These are phyloP conservation scores for Pachyrhynchus sulphureomaculatus DNA, from an alignment of 1,140 invertebrate species.

Conservation along the genomic window DNA sequence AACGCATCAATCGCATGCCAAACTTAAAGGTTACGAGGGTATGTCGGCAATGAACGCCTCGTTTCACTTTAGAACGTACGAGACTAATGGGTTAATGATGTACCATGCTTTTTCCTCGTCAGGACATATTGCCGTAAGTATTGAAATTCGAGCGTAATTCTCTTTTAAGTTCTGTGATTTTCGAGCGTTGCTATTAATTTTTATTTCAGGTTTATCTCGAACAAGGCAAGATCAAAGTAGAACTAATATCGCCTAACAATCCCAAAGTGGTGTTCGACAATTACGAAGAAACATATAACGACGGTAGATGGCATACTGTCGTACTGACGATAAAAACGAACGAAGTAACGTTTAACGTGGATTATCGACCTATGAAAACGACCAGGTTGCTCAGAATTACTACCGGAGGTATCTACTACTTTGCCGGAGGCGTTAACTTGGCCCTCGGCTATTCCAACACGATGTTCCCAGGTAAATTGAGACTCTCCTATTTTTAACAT, in stretches of 20 bases:
- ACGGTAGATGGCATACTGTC: slow-evolving; percentile 86
- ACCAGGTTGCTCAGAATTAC: slow-evolving; percentile 70
- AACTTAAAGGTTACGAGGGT: slow-evolving; percentile 78
- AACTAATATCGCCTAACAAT: slow-evolving; percentile 67
- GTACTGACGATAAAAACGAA: slow-evolving; percentile 74
- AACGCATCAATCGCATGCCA: slow-evolving; percentile 74
- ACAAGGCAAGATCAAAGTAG: slow-evolving; percentile 79
- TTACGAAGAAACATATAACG: slow-evolving; percentile 81
- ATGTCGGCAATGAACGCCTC: slow-evolving; percentile 75
- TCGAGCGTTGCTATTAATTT: no score
- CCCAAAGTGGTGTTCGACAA: slow-evolving; percentile 75
- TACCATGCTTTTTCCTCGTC: slow-evolving; percentile 81
- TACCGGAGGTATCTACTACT: slow-evolving; percentile 75
- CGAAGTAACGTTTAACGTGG: slow-evolving; percentile 70
- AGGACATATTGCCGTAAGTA: slow-evolving; percentile 74
- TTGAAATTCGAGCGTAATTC: no score
- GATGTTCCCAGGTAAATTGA: slow-evolving; percentile 51
- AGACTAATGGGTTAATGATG: slow-evolving; percentile 80
- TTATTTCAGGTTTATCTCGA: slow-evolving; percentile 72
- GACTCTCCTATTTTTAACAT: no score
- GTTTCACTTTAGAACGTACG: slow-evolving; percentile 90
- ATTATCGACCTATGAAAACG: slow-evolving; percentile 80
- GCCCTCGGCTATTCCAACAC: slow-evolving; percentile 51
- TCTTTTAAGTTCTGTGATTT: no score
- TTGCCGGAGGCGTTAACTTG: slow-evolving; percentile 60